These are phyloP conservation scores for Troilus luridus DNA, from an alignment of 2,888 invertebrate genomes.

Conservation along the genomic window DNA sequence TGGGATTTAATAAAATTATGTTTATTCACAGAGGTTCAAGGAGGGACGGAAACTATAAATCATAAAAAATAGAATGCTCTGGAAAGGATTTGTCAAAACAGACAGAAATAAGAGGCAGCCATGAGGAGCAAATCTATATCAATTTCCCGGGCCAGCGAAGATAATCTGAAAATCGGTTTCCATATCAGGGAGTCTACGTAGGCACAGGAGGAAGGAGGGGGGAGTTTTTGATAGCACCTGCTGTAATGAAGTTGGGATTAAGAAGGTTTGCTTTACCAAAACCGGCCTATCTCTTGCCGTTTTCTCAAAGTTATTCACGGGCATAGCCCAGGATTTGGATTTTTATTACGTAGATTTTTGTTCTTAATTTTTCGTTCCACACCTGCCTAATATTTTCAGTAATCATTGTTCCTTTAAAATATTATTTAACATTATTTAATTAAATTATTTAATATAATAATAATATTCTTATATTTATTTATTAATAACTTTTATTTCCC, in stretches of 20 bases:
- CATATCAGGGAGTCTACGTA: not conserved
- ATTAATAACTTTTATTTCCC: no score
- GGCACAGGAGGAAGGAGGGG: no score
- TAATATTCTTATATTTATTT: no score
- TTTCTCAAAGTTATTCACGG: not conserved
- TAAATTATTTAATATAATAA: no score
- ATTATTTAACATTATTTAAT: no score
- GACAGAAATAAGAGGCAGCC: conserved; percentile 7
- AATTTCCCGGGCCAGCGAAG: not conserved
- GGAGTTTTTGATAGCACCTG: conserved; percentile 13
- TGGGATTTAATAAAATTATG: not conserved
- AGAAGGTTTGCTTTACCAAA: conserved; percentile 6
- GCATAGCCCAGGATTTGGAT: not conserved
- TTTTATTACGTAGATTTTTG: not conserved
- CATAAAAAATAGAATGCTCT: conserved; percentile 5
- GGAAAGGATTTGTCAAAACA: not conserved
- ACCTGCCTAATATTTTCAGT: no score
- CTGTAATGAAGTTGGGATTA: conserved; percentile 12
- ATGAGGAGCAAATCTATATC: conserved; percentile 23
- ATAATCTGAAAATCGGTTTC: conserved; percentile 36
- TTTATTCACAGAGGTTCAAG: not conserved
- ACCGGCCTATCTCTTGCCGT: not conserved
- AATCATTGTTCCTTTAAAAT: no score
- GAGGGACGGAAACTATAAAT: not conserved
- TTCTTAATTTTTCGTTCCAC: no score